These are phyloP conservation scores for Drosophila seclusa DNA, from an alignment of 2,888 invertebrate genomes.

Conservation along the genomic window DNA sequence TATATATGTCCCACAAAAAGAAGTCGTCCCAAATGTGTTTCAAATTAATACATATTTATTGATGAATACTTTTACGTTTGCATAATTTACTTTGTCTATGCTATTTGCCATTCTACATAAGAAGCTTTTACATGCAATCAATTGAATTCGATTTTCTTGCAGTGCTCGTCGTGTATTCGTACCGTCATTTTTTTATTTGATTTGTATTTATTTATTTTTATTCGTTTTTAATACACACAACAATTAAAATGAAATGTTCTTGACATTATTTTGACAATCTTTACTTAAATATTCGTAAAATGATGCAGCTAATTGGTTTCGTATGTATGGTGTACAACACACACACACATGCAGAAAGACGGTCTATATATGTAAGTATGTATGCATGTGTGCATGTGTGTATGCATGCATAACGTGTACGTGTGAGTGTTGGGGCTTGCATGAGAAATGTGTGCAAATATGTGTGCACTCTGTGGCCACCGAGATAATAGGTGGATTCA, in stretches of 20 bases:
- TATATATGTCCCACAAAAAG: neutral
- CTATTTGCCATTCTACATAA: conserved; percentile 23
- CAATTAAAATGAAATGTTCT: conserved; percentile 34
- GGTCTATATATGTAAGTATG: conserved; percentile 6
- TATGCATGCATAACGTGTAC: neutral
- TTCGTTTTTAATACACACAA: conserved; percentile 37
- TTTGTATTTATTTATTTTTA: neutral
- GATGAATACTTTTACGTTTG: conserved; percentile 67
- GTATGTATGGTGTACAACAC: neutral
- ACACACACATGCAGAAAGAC: neutral
- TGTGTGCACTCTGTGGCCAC: neutral
- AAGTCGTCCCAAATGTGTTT: conserved; percentile 29
- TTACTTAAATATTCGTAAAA: conserved; percentile 31
- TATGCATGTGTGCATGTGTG: neutral
- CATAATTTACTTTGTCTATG: conserved; percentile 37
- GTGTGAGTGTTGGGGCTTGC: neutral
- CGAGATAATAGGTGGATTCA: neutral
- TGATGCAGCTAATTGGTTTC: conserved; percentile 38
- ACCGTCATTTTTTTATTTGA: neutral
- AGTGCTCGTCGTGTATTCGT: neutral
- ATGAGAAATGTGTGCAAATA: conserved; percentile 7
- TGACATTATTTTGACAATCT: conserved; percentile 9
- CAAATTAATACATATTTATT: conserved; percentile 63
- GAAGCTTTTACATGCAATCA: conserved; percentile 38
- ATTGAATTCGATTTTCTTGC: conserved; percentile 25